Percentiles rank a stretch among this genome's conserved stretches.
These are phyloP conservation scores for Ptilonorhynchus violaceus DNA, from an alignment of 2,113 vertebrate species.

Conservation along the genomic window DNA sequence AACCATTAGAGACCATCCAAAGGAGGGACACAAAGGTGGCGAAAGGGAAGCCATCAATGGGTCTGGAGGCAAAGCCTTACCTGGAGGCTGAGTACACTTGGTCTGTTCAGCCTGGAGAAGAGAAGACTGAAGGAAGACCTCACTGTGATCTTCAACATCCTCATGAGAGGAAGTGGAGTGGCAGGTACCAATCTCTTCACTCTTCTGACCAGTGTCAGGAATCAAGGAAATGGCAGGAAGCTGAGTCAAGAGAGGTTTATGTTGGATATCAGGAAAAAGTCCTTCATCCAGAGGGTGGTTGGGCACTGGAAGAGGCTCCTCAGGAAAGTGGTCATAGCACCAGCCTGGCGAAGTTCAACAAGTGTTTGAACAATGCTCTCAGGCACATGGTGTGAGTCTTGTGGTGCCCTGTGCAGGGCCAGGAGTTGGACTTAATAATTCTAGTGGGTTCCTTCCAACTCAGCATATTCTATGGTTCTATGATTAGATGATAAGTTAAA, in stretches of 20 bases:
- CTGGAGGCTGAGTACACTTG: neutral
- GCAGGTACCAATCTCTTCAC: neutral
- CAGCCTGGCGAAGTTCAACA: neutral
- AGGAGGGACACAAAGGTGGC: accelerated
- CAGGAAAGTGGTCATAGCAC: too few species aligned
- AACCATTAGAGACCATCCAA: neutral
- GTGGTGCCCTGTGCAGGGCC: neutral
- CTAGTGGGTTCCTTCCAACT: neutral
- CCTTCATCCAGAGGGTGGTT: neutral
- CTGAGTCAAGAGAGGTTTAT: neutral
- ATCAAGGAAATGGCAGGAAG: neutral
- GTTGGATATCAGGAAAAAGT: accelerated
- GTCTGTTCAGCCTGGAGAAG: neutral
- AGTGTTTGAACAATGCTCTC: neutral
- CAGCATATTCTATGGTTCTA: neutral
- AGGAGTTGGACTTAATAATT: accelerated
- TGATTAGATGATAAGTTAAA: neutral
- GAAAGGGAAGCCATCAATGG: accelerated
- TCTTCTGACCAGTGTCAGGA: neutral
- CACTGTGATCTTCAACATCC: neutral
- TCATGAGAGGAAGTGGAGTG: neutral
- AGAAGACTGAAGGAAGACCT: neutral
- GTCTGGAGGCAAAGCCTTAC: neutral
- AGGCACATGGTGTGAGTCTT: too few species aligned
- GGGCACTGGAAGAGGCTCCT: neutral